A percentile compares a stretch with the other conserved stretches of the same genome.
Evolutionary conservation across 2,888 invertebrate genomes (phyloP).

Genomic region (Miltochrista miniata): DNA sequence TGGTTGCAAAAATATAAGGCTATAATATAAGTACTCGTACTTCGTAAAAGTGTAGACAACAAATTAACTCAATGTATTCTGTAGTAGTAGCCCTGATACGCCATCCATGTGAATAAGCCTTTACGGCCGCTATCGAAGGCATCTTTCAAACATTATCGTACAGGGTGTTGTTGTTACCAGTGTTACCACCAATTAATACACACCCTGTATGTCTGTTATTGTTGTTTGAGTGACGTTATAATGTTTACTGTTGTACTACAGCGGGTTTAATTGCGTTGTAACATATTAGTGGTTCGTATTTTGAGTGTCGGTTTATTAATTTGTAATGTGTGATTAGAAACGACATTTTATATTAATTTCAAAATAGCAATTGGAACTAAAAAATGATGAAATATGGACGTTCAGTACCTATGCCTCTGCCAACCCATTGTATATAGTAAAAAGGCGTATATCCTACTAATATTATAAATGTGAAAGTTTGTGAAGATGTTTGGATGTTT

Average conservation of each 20-base stretch:
- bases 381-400: no score
- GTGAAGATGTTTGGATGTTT: no score
- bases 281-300: neutral
- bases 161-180: slow-evolving; percentile 15
- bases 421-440: no score
- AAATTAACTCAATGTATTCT: no score
- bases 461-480: no score
- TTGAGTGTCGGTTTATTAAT: slow-evolving; percentile 1
- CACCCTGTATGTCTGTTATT: slow-evolving; percentile 9
- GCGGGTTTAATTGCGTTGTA: slow-evolving; percentile 5
- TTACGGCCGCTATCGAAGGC: slow-evolving; percentile 30
- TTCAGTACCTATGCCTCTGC: no score
- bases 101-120: slow-evolving; percentile 9
- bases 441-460: no score
- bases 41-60: no score
- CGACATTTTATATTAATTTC: no score
- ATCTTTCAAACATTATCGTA: slow-evolving; percentile 40
- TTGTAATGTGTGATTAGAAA: neutral
- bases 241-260: neutral
- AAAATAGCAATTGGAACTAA: no score
- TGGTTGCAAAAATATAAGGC: no score
- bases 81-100: neutral
- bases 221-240: slow-evolving; percentile 3
- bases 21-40: no score
- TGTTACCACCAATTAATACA: slow-evolving; percentile 39